Conservation (phyloP, 2,113 vertebrate genomes). For the Notarius quadriscutis region DNA sequence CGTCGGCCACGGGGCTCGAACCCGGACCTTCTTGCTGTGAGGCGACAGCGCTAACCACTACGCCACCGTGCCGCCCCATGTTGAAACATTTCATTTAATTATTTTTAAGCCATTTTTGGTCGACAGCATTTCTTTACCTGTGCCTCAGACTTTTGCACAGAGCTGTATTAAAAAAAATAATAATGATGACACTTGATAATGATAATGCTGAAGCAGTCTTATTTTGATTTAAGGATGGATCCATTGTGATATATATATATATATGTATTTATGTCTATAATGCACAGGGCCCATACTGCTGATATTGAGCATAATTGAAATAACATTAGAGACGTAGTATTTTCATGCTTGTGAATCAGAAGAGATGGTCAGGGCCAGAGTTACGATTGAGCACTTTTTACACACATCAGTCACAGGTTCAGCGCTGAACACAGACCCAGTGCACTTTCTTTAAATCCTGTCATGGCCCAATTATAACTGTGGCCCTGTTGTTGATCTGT, state of each 20-base stretch:
- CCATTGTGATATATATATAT: not conserved
- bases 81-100: too few relatives aligned
- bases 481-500: slow-evolving; percentile 37
- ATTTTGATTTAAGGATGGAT: too few relatives aligned
- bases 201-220: not conserved
- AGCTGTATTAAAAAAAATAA: too few relatives aligned
- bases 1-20: too few relatives aligned
- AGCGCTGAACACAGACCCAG: slow-evolving; percentile 48
- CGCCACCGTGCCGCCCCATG: too few relatives aligned
- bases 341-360: too few relatives aligned
- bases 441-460: slow-evolving; percentile 37
- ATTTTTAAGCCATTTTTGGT: too few relatives aligned
- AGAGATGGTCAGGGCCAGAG: not conserved
- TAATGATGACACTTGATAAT: not conserved
- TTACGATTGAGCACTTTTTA: not conserved
- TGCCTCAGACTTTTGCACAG: too few relatives aligned
- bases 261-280: not conserved
- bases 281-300: not conserved
- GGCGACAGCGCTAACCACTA: too few relatives aligned
- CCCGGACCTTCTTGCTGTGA: too few relatives aligned
- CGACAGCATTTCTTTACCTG: too few relatives aligned
- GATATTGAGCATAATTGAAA: not conserved
- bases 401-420: slow-evolving; percentile 45
- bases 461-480: slow-evolving; percentile 41
- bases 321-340: too few relatives aligned